Evolutionary conservation across 1,140 invertebrate genomes (phyloP).

Genomic region (Gryllus bimaculatus): DNA sequence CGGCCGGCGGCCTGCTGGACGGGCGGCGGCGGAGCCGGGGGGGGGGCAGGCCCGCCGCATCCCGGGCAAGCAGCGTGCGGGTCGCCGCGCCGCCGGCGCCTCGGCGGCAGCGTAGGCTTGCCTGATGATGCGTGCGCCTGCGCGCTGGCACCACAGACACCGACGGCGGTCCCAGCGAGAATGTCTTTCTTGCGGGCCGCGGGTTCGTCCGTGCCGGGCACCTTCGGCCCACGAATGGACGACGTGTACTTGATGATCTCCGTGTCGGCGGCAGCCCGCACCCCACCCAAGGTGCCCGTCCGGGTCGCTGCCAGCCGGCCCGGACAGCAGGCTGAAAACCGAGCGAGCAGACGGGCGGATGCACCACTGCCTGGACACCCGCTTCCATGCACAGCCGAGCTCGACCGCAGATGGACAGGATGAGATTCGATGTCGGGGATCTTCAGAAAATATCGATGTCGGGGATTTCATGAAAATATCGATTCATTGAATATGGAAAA

Average conservation of each 20-base stretch:
- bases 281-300: slow-evolving; percentile 67
- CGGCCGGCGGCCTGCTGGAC: background rate
- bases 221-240: slow-evolving; percentile 70
- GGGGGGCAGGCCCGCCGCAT: background rate
- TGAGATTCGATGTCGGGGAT: background rate
- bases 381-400: too few species aligned
- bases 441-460: background rate
- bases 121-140: slow-evolving; percentile 22
- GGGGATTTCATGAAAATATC: too few species aligned
- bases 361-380: too few species aligned
- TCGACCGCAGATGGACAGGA: slow-evolving; percentile 43
- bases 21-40: background rate
- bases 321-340: background rate
- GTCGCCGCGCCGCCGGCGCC: slow-evolving; percentile 25
- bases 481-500: too few species aligned
- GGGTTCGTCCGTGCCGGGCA: slow-evolving; percentile 65
- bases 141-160: slow-evolving; percentile 50
- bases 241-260: slow-evolving; percentile 84
- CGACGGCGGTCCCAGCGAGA: slow-evolving; percentile 68
- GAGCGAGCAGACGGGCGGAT: too few species aligned
- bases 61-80: background rate
- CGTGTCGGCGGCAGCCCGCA: slow-evolving; percentile 73
- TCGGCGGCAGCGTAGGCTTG: slow-evolving; percentile 34
- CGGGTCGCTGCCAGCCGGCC: slow-evolving; percentile 27
- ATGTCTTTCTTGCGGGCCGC: slow-evolving; percentile 74